phyloP scores from a whole-genome alignment of 2,888 invertebrate species.

The Polydrusus cervinus region DNA sequence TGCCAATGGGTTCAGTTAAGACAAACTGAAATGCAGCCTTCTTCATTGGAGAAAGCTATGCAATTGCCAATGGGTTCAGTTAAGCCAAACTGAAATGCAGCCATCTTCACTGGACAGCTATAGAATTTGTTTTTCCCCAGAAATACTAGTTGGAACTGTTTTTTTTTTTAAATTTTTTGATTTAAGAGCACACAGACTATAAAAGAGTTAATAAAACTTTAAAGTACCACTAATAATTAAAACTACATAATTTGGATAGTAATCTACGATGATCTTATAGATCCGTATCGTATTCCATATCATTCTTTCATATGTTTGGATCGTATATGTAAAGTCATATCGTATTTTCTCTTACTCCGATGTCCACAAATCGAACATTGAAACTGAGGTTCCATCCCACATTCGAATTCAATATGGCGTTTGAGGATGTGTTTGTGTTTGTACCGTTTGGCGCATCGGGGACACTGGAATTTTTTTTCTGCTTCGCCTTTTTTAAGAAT shows the following conservation, averaged over 20 bases:
- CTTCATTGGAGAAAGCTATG: too few relatives aligned
- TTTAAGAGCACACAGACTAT: background rate
- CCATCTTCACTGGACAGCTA: too few relatives aligned
- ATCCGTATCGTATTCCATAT: conserved; percentile 1
- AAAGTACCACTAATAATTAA: background rate
- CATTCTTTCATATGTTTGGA: conserved; percentile 57
- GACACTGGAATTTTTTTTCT: conserved; percentile 67
- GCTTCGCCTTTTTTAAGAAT: conserved; percentile 20
- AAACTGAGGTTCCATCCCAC: conserved; percentile 75
- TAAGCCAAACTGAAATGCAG: too few relatives aligned
- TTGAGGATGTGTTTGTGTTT: conserved; percentile 76
- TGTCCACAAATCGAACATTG: conserved; percentile 74
- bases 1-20: too few relatives aligned
- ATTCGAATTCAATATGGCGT: conserved; percentile 76
- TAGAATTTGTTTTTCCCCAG: too few relatives aligned
- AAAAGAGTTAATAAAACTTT: background rate
- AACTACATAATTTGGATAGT: background rate
- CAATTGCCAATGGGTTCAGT: too few relatives aligned
- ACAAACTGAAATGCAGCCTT: too few relatives aligned
- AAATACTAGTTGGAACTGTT: too few relatives aligned
- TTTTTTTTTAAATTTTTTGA: background rate
- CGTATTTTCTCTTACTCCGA: conserved; percentile 69
- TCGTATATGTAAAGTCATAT: conserved; percentile 62
- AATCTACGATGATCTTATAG: background rate
- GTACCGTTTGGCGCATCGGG: conserved; percentile 75